Evolutionary conservation across 2,888 invertebrate genomes (phyloP), one percentile per base, ranked within the genome.

Genomic region (Chirona hameri): DNA sequence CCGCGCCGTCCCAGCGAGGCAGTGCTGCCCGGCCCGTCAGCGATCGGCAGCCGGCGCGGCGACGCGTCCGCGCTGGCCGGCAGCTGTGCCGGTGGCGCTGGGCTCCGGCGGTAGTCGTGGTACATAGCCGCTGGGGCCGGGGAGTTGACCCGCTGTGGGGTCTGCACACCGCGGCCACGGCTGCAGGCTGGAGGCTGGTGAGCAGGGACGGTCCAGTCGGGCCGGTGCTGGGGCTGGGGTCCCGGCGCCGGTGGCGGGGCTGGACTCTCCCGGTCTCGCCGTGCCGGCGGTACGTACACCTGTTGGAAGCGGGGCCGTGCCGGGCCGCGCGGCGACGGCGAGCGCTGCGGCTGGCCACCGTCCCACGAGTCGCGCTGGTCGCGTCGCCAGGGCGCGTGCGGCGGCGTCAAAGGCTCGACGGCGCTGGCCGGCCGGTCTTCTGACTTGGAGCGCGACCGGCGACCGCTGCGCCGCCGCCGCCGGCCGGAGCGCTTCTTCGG

Each of bases 281-380:
- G 27, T 21, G 9, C 21, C 27, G 76, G 76, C 39, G 76, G 76
- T 39, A 9, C 39, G 24, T 76, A 76, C 76, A 31, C 39, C 76
- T 76, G 39, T 39, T 76, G 76, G 76, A 76, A 76, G 39, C 39
- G 76, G 15, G 76, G 76, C 76, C 76, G 31, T 0, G 76, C 46
- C 76, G 76, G 46, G 3, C 46, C 46, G 76, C 76, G 46, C 24
- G 76, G 76, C 24, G 76, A 76, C 39, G 76, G 21, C 39, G 39
- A 24, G 39, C 76, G 76, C 15, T 24, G 10, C 76, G 76, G 76
- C 76, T 76, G 76, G 31, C 76, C 39, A 39, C 76, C 76, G 76
- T 76, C 76, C 76, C 76, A 76, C 76, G 76, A 76, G 76, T 46
- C 39, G 39, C 46, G 76, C 9, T 76, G 76, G 21, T 10, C 39